phyloP scores from a whole-genome alignment of 2,888 invertebrate genomes.

The Busseola fusca region DNA sequence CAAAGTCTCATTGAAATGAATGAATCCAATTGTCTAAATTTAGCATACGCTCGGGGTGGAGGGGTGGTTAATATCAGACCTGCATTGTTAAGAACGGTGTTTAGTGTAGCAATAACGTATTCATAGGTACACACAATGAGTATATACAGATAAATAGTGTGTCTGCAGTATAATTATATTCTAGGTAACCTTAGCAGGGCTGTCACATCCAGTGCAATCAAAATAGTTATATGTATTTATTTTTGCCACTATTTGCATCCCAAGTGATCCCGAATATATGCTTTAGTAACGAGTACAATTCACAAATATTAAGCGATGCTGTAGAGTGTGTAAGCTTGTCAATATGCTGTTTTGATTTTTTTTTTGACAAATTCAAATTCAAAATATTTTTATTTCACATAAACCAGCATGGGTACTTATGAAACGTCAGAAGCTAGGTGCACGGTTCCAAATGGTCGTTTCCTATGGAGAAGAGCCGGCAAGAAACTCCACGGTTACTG shows the following conservation, averaged over 20 bases:
- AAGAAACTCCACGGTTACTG: too few species aligned
- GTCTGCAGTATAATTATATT: not conserved
- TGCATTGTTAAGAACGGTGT: slow-evolving; percentile 11
- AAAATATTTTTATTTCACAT: too few species aligned
- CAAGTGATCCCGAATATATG: not conserved
- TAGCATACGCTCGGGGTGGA: not conserved
- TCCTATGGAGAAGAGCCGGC: too few species aligned
- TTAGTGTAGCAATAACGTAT: not conserved
- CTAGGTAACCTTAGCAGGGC: not conserved
- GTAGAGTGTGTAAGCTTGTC: not conserved
- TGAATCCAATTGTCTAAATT: too few species aligned
- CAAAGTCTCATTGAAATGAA: not conserved
- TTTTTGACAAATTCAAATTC: too few species aligned
- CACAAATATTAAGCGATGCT: not conserved
- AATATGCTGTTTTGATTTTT: not conserved
- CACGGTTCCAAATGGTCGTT: too few species aligned
- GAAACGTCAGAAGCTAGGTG: too few species aligned
- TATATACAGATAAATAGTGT: not conserved
- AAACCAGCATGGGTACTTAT: too few species aligned
- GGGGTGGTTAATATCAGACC: not conserved
- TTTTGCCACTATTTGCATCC: not conserved
- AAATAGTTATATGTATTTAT: not conserved
- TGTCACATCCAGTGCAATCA: too few species aligned
- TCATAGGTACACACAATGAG: not conserved
- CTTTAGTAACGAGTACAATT: not conserved